Evolutionary conservation across 23 tunicate species (phyloP).

Genomic region (Oikopleura vanhoeffeni): DNA sequence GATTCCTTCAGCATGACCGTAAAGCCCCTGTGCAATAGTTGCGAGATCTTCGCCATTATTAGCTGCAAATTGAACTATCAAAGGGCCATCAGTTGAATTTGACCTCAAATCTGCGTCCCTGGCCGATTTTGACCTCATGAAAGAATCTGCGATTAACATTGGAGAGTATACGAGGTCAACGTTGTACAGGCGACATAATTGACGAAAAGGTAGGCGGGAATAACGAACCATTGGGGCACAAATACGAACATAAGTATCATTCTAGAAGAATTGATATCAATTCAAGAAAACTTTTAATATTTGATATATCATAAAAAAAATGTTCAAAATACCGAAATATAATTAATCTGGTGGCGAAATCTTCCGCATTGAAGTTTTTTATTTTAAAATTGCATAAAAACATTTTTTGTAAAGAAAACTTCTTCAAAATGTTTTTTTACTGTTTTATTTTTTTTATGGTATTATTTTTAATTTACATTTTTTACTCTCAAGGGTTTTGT

Average conservation of each 20-base stretch:
- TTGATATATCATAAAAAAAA: too few species aligned
- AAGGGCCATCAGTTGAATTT: constrained; percentile 28
- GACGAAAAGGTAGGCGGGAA: constrained; percentile 49
- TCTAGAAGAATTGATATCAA: too few species aligned
- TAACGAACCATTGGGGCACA: constrained; percentile 98
- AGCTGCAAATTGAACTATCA: constrained; percentile 85
- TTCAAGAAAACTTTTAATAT: too few species aligned
- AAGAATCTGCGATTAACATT: constrained; percentile 72
- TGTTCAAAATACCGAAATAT: too few species aligned
- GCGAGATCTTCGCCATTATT: constrained; percentile 47
- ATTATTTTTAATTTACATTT: too few species aligned
- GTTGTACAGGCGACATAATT: constrained; percentile 36
- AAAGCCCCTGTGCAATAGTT: constrained; percentile 38
- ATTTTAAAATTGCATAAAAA: too few species aligned
- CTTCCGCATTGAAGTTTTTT: not conserved
- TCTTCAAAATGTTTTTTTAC: too few species aligned
- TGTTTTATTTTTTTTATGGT: too few species aligned
- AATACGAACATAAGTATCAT: constrained; percentile 9
- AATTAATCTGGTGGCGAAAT: not conserved
- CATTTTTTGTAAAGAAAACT: too few species aligned
- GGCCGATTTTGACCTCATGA: constrained; percentile 39
- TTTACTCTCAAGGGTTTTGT: too few species aligned
- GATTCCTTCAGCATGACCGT: constrained; percentile 55
- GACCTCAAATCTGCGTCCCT: constrained; percentile 41
- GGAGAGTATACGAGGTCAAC: constrained; percentile 74